These are phyloP conservation scores for Syrphus vitripennis DNA, from an alignment of 2,888 invertebrate species.

Conservation along the genomic window DNA sequence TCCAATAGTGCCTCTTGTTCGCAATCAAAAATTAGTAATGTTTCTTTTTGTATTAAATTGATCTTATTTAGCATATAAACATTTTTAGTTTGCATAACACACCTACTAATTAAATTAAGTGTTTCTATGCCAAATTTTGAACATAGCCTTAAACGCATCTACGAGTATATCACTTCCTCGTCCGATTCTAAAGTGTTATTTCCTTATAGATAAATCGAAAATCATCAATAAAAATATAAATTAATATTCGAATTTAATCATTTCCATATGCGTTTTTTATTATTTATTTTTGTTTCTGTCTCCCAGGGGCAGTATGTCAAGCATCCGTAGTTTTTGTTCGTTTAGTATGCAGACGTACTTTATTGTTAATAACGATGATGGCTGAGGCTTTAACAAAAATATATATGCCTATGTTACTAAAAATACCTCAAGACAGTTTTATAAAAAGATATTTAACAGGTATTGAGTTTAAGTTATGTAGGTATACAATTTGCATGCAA, in stretches of 20 bases:
- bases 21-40: no score
- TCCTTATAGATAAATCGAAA: background rate
- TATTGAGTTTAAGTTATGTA: conserved; percentile 16
- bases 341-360: background rate
- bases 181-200: background rate
- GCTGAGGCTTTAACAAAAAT: background rate
- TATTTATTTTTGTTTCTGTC: background rate
- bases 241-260: background rate
- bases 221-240: background rate
- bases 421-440: conserved; percentile 26
- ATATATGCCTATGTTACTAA: background rate
- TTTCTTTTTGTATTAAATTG: no score
- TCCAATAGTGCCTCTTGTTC: no score
- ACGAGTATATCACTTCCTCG: background rate
- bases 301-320: conserved; percentile 24
- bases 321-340: background rate
- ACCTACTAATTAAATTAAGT: background rate
- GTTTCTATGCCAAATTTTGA: background rate
- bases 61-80: no score
- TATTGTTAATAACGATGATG: background rate
- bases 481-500: conserved; percentile 38
- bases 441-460: conserved; percentile 3
- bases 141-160: background rate
- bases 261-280: background rate
- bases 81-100: no score